Base-by-base conservation (phyloP, 2,797 vertebrate genomes). In the Gadopsis bispinosus region DNA sequence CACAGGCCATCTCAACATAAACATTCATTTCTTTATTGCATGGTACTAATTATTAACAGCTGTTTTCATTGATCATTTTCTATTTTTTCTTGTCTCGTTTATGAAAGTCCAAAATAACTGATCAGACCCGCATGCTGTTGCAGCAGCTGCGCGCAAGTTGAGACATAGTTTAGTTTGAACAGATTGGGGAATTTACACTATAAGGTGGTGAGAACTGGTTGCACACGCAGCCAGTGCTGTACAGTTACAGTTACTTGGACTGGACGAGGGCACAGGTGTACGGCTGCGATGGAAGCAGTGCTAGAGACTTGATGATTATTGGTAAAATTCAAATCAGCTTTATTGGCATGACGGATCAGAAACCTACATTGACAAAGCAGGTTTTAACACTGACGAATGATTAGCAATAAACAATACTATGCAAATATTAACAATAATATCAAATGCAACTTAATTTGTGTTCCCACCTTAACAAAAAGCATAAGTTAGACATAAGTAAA, bases 61-160 rank as follows among this genome's bases (percentile, higher is more conserved):
- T 14, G 17, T 59, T 51, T 56, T 31, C 41, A 51, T 22, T 29
- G 2, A 35, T 66, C 10, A 69, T 17, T 50, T 48, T 48, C 29
- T 16, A 2, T 39, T 39, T 35, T 35, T 33, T 33, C 33, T 37
- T n/a, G 13, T 65, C 20, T 20, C 20, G 33, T 29, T 47, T 5
- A 8, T 1, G 33, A 11, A 33, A 58, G 33, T 60, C 54, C 4
- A 47, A 5, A 65, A 37, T 37, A 37, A 37, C 7, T 37, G 37
- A 48, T 53, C 33, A 33, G 35, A 62, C 50, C 48, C 22, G 61
- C 70, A 55, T 35, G 29, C 55, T 62, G 48, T 29, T 66, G 16
- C 20, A 54, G 3, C 37, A 53, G 71, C 39, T 55, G 9, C 48
- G 37, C 22, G 35, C 19, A 16, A 69, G 19, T 69, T 43, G 31